Percentiles rank a stretch among this genome's conserved stretches.
These are phyloP conservation scores for human (Homo sapiens) DNA, from an alignment of 2,113 vertebrate genomes.

Conservation along the genomic window GRCh38 chr2:239473501-239474000, in stretches of 20 bases:
- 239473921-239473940: fast-evolving
- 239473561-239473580: neutral
- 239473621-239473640: neutral
- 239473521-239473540: neutral
- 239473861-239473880: neutral
- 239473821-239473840: neutral
- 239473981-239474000: fast-evolving
- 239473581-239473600: neutral
- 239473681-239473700: neutral
- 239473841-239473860: neutral
- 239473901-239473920: neutral
- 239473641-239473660: neutral
- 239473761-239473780: neutral
- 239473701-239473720: fast-evolving
- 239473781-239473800: neutral
- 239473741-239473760: neutral
- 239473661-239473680: neutral
- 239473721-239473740: fast-evolving
- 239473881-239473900: neutral
- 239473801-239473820: neutral
- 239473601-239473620: neutral
- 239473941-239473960: neutral
- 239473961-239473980: neutral
- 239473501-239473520: neutral
- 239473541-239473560: neutral